These are phyloP conservation scores for Oopsacas minuta DNA, from an alignment of 37 sponge, comb jelly and placozoan genomes.

Conservation along the genomic window DNA sequence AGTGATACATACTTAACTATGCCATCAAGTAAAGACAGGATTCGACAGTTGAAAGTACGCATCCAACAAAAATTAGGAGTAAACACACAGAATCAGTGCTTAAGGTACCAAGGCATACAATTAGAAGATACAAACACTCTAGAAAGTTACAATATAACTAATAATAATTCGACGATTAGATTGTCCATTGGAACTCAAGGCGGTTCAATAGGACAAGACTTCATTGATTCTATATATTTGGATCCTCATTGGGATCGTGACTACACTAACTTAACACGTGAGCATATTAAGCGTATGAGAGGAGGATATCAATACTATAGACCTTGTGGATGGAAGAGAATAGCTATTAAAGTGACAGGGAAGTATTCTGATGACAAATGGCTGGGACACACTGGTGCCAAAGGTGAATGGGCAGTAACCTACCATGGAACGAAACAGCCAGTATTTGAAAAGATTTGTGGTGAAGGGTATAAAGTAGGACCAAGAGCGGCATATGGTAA, in stretches of 20 bases:
- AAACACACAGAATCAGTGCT: neutral
- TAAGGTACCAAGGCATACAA: neutral
- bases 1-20: too few relatives aligned
- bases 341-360: constrained; percentile 12
- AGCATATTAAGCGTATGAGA: neutral
- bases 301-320: constrained; percentile 22
- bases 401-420: constrained; percentile 33
- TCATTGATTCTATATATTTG: neutral
- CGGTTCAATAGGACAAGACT: neutral
- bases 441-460: neutral
- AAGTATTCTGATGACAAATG: neutral
- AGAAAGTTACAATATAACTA: neutral
- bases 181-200: neutral
- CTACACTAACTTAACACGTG: constrained; percentile 13
- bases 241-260: constrained; percentile 17
- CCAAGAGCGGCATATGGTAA: constrained; percentile 22
- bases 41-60: neutral
- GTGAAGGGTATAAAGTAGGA: constrained; percentile 23
- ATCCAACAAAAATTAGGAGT: neutral
- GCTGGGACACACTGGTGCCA: neutral
- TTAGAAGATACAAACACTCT: neutral
- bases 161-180: neutral
- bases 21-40: neutral
- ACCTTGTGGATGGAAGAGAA: constrained; percentile 23
- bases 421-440: constrained; percentile 30